Base-by-base conservation (phyloP, 2,888 invertebrate species). In the Tenthredo livida region DNA sequence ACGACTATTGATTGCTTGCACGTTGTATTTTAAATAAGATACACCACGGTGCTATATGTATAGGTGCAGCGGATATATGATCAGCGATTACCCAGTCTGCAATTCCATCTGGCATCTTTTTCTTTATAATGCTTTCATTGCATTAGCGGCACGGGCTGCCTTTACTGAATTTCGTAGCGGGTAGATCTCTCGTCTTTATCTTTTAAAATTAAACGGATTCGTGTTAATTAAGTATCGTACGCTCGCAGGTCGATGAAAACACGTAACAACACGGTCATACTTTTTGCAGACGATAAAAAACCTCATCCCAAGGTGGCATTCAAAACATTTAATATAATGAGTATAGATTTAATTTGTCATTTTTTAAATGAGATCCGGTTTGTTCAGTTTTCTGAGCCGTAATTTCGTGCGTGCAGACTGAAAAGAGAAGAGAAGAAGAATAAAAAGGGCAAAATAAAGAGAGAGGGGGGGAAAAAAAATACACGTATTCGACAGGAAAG, bases 21-120 rank as follows among this genome's bases (percentile, higher is more conserved):
- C 82, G 43, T 61, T 82, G 4, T 65, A 82, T 65, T 82, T 65
- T 25, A 65, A 82, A 43, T 65, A 15, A 82, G 43, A 82, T 33
- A 82, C 43, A 43, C 40, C 17, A 40, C 25, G 25, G 37, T 43
- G 15, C 17, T 15, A 33, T n/a, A n/a, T n/a, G 29, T 33, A 82
- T 5, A 21, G 65, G 82, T 82, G 82, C 40, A 82, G 65, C 82
- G 15, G 43, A 21, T 43, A 29, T 58, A 78, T n/a, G 78, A 78
- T 78, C 58, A 54, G 29, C n/a, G 54, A 50, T 78, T 33, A 78
- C n/a, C n/a, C 21, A 78, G 33, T 3, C 58, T 54, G 78, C 78
- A 33, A 78, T 50, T 78, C 50, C 78, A 33, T 54, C 33, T n/a
- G 12, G 17, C 21, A 78, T 33, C 78, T 78, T 29, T 78, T 40